A percentile compares a stretch with the other conserved stretches of the same genome.
Evolutionary conservation across 2,888 invertebrate genomes (phyloP).

Genomic region (Alloscopus bannaensis): DNA sequence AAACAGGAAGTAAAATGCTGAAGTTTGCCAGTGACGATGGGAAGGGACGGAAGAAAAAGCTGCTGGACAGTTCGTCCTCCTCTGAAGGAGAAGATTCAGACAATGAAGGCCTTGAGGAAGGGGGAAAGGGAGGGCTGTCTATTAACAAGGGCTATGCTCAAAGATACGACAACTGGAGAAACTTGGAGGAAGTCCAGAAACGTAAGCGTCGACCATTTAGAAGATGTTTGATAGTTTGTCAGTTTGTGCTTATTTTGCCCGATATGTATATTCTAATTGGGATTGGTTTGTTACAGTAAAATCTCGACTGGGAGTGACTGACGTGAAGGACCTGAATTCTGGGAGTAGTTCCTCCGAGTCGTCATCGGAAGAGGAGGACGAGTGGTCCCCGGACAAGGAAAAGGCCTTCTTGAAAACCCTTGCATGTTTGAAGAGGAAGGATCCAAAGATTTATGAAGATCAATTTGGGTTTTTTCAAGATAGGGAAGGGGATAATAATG

Average conservation of each 20-base stretch:
- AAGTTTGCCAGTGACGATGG: neutral
- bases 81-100: too few species aligned
- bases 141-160: constrained; percentile 89
- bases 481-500: constrained; percentile 69
- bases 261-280: too few species aligned
- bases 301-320: constrained; percentile 83
- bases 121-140: neutral
- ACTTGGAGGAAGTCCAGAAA: constrained; percentile 90
- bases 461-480: constrained; percentile 83
- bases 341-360: constrained; percentile 78
- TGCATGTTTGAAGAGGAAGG: constrained; percentile 89
- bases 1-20: too few species aligned
- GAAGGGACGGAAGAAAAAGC: too few species aligned
- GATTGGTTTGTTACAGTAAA: constrained; percentile 79
- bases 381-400: constrained; percentile 82
- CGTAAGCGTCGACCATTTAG: constrained; percentile 77
- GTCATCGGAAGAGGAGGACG: constrained; percentile 79
- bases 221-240: too few species aligned
- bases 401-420: constrained; percentile 92
- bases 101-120: neutral
- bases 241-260: too few species aligned
- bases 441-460: constrained; percentile 91
- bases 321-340: constrained; percentile 76
- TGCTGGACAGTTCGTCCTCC: too few species aligned
- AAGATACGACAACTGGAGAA: constrained; percentile 88